Conservation (phyloP, 2,797 vertebrate genomes). For the Cephalopachus bancanus region DNA sequence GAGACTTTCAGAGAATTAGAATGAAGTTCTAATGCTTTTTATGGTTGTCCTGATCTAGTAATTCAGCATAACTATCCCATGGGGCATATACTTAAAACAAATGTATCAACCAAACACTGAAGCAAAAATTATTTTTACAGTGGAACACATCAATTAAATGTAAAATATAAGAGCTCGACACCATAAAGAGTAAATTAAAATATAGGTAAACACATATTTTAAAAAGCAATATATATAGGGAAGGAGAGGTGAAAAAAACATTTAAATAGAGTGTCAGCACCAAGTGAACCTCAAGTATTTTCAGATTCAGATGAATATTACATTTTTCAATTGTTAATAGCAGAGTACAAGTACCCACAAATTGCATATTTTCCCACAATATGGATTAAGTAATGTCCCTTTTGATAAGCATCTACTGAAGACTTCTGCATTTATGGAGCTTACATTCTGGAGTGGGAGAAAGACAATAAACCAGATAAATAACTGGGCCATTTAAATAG, state of each 20-base stretch:
- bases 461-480: constrained; percentile 19
- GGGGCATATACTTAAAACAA: constrained; percentile 63
- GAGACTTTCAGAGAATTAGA: constrained; percentile 77
- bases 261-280: constrained; percentile 5
- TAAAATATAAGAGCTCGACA: constrained; percentile 55
- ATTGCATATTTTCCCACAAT: background rate
- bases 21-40: constrained; percentile 64
- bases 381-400: background rate
- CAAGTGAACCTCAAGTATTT: constrained; percentile 63
- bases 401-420: background rate
- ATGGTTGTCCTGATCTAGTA: constrained; percentile 62
- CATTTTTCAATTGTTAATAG: constrained; percentile 55
- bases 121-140: constrained; percentile 60
- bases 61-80: constrained; percentile 56
- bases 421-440: constrained; percentile 27
- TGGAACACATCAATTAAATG: constrained; percentile 59
- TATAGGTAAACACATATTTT: constrained; percentile 23
- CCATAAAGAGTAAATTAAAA: constrained; percentile 63
- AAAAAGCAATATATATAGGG: background rate
- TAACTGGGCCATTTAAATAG: background rate
- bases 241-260: background rate
- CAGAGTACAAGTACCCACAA: background rate
- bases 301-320: constrained; percentile 5
- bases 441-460: background rate
- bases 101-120: constrained; percentile 48